Conservation (phyloP, 1,140 invertebrate genomes). For the Drosophila novamexicana region DNA sequence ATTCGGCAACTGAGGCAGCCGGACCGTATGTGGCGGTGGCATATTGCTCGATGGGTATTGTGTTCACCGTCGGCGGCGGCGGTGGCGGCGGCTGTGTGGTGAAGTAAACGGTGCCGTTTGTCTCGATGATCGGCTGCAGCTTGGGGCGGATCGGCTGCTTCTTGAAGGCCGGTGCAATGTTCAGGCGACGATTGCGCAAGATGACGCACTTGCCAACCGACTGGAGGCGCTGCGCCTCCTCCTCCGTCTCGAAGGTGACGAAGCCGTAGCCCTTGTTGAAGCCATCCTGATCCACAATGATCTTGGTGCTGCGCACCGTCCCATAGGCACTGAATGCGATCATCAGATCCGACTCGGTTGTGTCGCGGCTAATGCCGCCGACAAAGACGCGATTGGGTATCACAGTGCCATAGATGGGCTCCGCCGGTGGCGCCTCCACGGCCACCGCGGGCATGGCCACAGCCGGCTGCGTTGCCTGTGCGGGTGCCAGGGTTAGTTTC, state of each 20-base stretch:
- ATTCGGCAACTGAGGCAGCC: not conserved
- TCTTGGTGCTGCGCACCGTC: slow-evolving; percentile 16
- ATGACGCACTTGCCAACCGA: slow-evolving; percentile 3
- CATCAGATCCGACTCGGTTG: slow-evolving; percentile 25
- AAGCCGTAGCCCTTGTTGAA: slow-evolving; percentile 39
- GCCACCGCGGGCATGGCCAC: not conserved
- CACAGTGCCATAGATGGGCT: slow-evolving; percentile 7
- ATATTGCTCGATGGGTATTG: slow-evolving; percentile 15
- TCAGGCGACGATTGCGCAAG: slow-evolving; percentile 22
- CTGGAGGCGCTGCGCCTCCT: slow-evolving; percentile 21
- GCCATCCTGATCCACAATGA: slow-evolving; percentile 26
- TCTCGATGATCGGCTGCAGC: slow-evolving; percentile 9
- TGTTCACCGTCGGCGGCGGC: not conserved
- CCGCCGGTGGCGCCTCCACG: not conserved
- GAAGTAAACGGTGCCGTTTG: slow-evolving; percentile 3
- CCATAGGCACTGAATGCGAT: slow-evolving; percentile 27
- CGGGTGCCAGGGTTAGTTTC: not conserved
- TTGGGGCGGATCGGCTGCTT: slow-evolving; percentile 7
- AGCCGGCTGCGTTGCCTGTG: not conserved
- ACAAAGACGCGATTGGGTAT: slow-evolving; percentile 45
- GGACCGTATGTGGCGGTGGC: not conserved
- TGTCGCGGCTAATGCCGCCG: slow-evolving; percentile 33
- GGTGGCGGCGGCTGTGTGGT: not conserved
- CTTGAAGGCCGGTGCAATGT: slow-evolving; percentile 31
- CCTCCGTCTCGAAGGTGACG: slow-evolving; percentile 35